Conservation (phyloP, 2,113 vertebrate genomes). For the Gadus macrocephalus region DNA sequence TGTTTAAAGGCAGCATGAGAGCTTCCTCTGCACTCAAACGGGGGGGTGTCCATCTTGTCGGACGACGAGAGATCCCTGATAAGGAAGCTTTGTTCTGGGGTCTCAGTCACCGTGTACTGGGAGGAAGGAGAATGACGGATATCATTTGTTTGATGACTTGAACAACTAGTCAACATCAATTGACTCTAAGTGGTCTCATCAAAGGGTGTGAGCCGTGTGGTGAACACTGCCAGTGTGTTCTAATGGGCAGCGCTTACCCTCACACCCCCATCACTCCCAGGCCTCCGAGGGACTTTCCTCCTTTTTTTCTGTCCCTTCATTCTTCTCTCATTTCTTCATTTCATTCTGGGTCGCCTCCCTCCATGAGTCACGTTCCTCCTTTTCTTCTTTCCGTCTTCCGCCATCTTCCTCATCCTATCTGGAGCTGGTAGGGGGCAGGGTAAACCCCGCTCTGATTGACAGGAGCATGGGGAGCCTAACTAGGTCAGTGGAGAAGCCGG, state of each 20-base stretch:
- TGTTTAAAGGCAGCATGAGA: slow-evolving; percentile 47
- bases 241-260: slow-evolving; percentile 29
- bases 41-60: slow-evolving; percentile 43
- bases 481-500: slow-evolving; percentile 4
- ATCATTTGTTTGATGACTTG: slow-evolving; percentile 47
- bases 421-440: no score
- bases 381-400: background rate
- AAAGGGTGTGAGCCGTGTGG: slow-evolving; percentile 33
- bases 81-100: slow-evolving; percentile 49
- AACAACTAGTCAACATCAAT: slow-evolving; percentile 60
- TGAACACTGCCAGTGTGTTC: slow-evolving; percentile 32
- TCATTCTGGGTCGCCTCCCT: background rate
- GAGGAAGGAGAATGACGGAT: slow-evolving; percentile 51
- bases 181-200: slow-evolving; percentile 44
- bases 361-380: background rate
- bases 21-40: slow-evolving; percentile 38
- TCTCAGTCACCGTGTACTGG: slow-evolving; percentile 40
- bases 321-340: no score
- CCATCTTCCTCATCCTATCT: background rate
- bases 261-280: background rate
- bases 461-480: background rate
- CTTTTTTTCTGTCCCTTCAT: background rate
- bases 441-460: background rate
- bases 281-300: background rate
- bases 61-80: slow-evolving; percentile 49